These are phyloP conservation scores for Callopanchax toddi DNA, from an alignment of 2,113 vertebrate species.

Conservation along the genomic window DNA sequence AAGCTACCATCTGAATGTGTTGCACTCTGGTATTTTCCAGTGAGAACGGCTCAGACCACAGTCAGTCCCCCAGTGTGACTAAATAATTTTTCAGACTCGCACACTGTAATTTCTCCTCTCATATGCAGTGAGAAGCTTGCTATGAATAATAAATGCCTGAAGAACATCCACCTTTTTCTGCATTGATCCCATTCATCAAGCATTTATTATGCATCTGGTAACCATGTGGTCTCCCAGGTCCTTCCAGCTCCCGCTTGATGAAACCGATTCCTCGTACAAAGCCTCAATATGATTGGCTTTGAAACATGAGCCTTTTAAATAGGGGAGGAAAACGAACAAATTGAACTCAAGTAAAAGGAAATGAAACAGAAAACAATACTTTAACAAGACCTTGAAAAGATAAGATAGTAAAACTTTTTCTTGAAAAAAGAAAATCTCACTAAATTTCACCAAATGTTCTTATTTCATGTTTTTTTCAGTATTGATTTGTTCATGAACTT, in stretches of 20 bases:
- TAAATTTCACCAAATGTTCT: too few species aligned
- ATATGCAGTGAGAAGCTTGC: slow-evolving; percentile 13
- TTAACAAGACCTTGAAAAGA: too few species aligned
- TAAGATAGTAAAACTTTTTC: too few species aligned
- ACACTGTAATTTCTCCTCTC: slow-evolving; percentile 21
- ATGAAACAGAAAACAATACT: neutral
- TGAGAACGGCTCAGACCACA: slow-evolving; percentile 3
- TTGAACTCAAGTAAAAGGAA: neutral
- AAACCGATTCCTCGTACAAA: neutral
- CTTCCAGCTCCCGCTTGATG: slow-evolving; percentile 8
- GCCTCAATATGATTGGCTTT: neutral
- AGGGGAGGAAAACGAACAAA: neutral
- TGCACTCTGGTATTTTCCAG: slow-evolving; percentile 8
- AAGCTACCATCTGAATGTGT: neutral
- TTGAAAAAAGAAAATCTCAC: too few species aligned
- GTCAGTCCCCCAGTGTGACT: neutral
- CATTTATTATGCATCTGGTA: slow-evolving; percentile 14
- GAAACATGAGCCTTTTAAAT: neutral
- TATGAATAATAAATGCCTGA: slow-evolving; percentile 23
- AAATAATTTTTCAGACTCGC: slow-evolving; percentile 10
- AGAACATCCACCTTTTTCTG: slow-evolving; percentile 14
- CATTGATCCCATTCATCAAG: slow-evolving; percentile 14
- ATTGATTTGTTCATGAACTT: too few species aligned
- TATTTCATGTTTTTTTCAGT: too few species aligned
- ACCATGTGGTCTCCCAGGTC: slow-evolving; percentile 2